A percentile compares a stretch with the other conserved stretches of the same genome.
Conservation (phyloP, 92 coral and sea anemone genomes). For the Zoanthus gigantus region DNA sequence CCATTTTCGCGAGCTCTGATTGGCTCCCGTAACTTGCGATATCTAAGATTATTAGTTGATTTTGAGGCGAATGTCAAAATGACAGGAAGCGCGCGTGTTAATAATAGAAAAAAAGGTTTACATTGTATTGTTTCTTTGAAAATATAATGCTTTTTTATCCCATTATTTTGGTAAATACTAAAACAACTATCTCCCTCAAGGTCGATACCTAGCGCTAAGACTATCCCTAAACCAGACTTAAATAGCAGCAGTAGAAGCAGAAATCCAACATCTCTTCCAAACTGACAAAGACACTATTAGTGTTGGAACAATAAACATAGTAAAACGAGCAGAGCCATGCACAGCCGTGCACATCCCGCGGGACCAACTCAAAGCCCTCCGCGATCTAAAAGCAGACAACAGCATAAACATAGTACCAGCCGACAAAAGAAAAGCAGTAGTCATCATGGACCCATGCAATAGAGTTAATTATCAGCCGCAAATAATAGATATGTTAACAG, state of each 20-base stretch:
- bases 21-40: no score
- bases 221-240: background rate
- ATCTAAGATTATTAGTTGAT: no score
- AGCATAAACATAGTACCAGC: background rate
- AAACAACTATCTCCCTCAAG: no score
- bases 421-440: slow-evolving; percentile 3
- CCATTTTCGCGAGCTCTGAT: no score
- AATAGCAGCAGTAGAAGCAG: background rate
- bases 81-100: no score
- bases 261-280: background rate
- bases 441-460: background rate
- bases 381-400: background rate
- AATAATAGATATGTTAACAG: background rate
- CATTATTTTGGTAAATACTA: no score
- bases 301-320: background rate
- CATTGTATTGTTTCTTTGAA: no score
- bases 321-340: background rate
- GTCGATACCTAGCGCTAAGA: background rate
- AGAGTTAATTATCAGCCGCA: background rate
- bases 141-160: no score
- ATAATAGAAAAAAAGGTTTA: no score
- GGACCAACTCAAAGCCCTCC: background rate
- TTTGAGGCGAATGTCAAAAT: no score
- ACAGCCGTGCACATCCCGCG: background rate
- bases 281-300: background rate